These are phyloP conservation scores for Altica lythri DNA, from an alignment of 2,888 invertebrate genomes.

Conservation along the genomic window DNA sequence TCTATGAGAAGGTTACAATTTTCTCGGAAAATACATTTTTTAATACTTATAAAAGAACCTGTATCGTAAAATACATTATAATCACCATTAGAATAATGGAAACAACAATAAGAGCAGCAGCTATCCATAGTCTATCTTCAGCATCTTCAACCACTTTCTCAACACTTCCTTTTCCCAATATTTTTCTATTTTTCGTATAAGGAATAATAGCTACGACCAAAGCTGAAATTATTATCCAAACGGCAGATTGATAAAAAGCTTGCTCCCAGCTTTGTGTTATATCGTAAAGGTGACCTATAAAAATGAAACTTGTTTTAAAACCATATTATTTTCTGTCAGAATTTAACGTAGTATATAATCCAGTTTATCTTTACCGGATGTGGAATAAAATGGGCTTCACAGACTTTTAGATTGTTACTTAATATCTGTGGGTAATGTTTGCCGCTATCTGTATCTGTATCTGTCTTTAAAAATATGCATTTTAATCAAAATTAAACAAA, in stretches of 20 bases:
- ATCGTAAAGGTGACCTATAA: slow-evolving; percentile 66
- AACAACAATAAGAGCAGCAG: slow-evolving; percentile 26
- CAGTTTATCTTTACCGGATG: no score
- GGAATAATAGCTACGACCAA: slow-evolving; percentile 69
- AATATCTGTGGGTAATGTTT: no score
- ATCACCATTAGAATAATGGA: slow-evolving; percentile 28
- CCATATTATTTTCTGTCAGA: no score
- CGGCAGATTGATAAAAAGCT: slow-evolving; percentile 79
- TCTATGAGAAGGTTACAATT: no score
- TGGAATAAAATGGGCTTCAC: no score
- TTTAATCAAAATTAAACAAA: no score
- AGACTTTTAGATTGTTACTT: no score
- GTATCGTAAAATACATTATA: slow-evolving; percentile 37
- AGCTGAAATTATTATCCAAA: slow-evolving; percentile 82
- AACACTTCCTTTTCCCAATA: slow-evolving; percentile 62
- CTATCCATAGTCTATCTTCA: slow-evolving; percentile 30
- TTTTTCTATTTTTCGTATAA: slow-evolving; percentile 68
- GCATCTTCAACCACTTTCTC: slow-evolving; percentile 57
- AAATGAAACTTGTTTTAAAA: no score
- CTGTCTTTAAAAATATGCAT: no score
- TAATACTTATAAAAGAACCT: slow-evolving; percentile 22
- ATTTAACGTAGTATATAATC: no score
- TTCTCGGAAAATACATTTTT: neutral
- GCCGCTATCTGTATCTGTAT: no score
- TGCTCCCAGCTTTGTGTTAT: slow-evolving; percentile 73